Evolutionary conservation across 2,797 vertebrate species (phyloP), one percentile per base, ranked within the genome.

Genomic region (Pelodytes ibericus): DNA sequence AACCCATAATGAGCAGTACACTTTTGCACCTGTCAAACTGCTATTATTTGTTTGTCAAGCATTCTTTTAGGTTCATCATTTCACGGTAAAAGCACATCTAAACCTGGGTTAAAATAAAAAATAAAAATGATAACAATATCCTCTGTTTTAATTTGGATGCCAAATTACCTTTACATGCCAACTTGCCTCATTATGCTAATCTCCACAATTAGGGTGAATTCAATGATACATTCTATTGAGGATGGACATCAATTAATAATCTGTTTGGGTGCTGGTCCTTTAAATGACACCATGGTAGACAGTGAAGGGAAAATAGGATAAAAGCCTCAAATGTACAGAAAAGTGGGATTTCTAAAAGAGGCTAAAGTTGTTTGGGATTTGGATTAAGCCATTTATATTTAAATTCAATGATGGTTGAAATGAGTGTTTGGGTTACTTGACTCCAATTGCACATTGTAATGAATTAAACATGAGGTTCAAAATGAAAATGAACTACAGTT

Each of bases 1-100:
- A 88, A 82, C 82, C 83, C 60, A 74, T 84, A 88, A 90, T 91
- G 85, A 90, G 83, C 64, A 24, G 8, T 79, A 86, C 87, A 86
- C 83, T 89, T 86, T 86, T 86, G 81, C 92, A 94, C 91, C 92
- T 93, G 90, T 86, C 81, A 85, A 90, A 81, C 25, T 31, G 83
- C 72, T 83, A 79, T 77, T 67, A 78, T 85, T 79, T 77, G 84
- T 80, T 76, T 83, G 67, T 65, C 68, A 83, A 79, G 76, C 61
- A 30, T 39, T 24, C 76, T 72, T 67, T 72, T 62, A 60, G 26
- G 25, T 72, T 69, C 22, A 67, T 49, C 58, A 79, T 79, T 79
- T 73, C 39, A 20, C 57, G 30, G 66, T 29, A 67, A 67, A 69
- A 69, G 20, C 33, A 33, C 27, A 53, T 56, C 3, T 59, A 67